A percentile compares a stretch with the other conserved stretches of the same genome.
Evolutionary conservation across 1,140 invertebrate species (phyloP).

Genomic region (Brachionus calyciflorus): DNA sequence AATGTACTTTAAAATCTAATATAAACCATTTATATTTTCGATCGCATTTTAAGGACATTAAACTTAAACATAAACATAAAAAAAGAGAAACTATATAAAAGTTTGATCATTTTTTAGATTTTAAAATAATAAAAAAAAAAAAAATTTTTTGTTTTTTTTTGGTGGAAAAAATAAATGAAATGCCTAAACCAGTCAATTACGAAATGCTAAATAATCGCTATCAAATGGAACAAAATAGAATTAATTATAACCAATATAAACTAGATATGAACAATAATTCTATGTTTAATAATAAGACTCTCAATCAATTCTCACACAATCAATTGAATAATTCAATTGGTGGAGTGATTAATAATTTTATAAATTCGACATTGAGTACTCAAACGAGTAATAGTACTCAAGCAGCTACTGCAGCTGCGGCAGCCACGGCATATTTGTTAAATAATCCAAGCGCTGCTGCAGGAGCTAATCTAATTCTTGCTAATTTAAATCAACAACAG

Average conservation of each 20-base stretch:
- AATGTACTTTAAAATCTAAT: conserved; percentile 29
- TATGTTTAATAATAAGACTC: background rate
- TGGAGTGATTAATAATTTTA: conserved; percentile 23
- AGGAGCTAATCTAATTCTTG: background rate
- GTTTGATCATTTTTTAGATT: background rate
- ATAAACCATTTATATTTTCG: conserved; percentile 3
- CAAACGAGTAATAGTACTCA: background rate
- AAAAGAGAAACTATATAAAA: background rate
- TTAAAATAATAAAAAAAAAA: background rate
- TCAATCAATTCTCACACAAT: background rate
- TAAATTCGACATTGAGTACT: background rate
- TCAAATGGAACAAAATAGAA: too few relatives aligned
- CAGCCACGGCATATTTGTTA: conserved; percentile 13
- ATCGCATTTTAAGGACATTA: background rate
- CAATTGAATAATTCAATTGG: background rate
- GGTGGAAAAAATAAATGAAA: background rate
- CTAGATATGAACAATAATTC: conserved; percentile 14
- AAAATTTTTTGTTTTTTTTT: too few relatives aligned
- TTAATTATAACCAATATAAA: background rate
- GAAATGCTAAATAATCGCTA: background rate
- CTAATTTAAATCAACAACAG: conserved; percentile 6
- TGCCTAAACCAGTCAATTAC: conserved; percentile 16
- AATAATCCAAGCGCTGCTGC: background rate
- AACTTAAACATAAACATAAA: background rate
- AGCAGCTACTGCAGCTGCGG: conserved; percentile 2